These are phyloP conservation scores for Pterostichus madidus DNA, from an alignment of 2,888 invertebrate genomes.

Conservation along the genomic window DNA sequence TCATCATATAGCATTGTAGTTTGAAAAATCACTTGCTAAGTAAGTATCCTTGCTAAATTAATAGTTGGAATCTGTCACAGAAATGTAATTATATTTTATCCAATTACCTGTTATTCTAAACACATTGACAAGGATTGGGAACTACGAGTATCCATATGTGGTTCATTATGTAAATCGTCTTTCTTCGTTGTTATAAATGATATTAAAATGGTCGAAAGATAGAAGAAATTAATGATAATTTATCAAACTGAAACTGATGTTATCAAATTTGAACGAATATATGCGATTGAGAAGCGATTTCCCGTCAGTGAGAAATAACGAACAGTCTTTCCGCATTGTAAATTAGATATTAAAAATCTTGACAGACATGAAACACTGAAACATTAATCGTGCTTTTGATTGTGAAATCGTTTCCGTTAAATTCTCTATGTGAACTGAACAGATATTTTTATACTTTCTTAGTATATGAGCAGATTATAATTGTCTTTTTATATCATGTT, in stretches of 20 bases:
- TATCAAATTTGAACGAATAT: slow-evolving; percentile 6
- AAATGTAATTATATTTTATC: background rate
- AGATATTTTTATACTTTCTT: too few species aligned
- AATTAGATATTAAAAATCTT: slow-evolving; percentile 21
- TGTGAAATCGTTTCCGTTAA: slow-evolving; percentile 37
- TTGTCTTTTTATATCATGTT: too few species aligned
- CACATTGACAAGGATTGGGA: too few species aligned
- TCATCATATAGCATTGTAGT: background rate
- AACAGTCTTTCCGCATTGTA: slow-evolving; percentile 38
- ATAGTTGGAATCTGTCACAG: background rate
- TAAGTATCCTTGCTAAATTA: slow-evolving; percentile 14
- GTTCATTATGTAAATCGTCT: too few species aligned
- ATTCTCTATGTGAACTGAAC: background rate
- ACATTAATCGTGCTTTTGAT: slow-evolving; percentile 16
- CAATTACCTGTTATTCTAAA: slow-evolving; percentile 16
- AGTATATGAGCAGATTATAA: background rate
- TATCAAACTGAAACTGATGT: background rate
- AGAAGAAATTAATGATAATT: slow-evolving; percentile 28
- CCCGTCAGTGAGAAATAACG: slow-evolving; percentile 17
- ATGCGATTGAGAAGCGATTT: slow-evolving; percentile 29
- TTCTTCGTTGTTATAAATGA: too few species aligned
- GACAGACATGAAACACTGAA: slow-evolving; percentile 19
- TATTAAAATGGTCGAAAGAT: background rate
- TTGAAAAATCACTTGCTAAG: slow-evolving; percentile 16
- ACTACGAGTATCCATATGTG: too few species aligned